A percentile compares a stretch with the other conserved stretches of the same genome.
These are phyloP conservation scores for Microcebus tavaratra DNA, from an alignment of 2,113 vertebrate species.

Conservation along the genomic window DNA sequence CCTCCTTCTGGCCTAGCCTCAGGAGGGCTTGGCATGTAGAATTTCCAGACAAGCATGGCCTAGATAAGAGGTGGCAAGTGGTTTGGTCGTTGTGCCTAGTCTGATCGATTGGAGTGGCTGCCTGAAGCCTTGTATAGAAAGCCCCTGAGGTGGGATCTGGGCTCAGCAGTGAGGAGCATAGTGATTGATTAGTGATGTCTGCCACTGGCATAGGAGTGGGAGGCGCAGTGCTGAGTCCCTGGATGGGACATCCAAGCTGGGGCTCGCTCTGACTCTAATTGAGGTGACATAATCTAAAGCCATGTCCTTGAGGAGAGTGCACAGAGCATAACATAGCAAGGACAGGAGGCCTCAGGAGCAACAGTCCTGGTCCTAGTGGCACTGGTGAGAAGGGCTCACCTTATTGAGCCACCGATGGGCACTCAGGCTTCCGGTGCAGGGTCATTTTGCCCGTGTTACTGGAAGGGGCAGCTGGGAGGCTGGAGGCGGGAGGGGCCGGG, in stretches of 20 bases:
- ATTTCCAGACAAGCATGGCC: neutral
- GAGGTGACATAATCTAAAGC: neutral
- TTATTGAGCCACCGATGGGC: neutral
- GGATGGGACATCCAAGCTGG: neutral
- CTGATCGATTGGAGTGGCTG: neutral
- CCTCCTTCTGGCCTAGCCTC: neutral
- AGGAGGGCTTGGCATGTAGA: neutral
- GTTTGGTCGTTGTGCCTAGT: neutral
- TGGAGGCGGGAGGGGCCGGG: neutral
- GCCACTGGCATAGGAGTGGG: neutral
- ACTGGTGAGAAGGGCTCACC: neutral
- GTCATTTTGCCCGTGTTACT: neutral
- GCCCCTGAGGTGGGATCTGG: neutral
- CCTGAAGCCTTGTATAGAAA: neutral
- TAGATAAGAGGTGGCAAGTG: neutral
- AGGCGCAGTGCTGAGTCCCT: fast-evolving
- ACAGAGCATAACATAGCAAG: neutral
- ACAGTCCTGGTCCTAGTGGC: neutral
- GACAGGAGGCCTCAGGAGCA: neutral
- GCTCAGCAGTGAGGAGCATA: neutral
- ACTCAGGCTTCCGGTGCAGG: neutral
- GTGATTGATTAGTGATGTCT: neutral
- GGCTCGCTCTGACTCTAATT: neutral
- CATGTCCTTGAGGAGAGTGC: neutral
- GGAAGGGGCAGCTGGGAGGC: neutral